Evolutionary conservation across 2,888 invertebrate species (phyloP), one percentile per base, ranked within the genome.

Genomic region (Orchesellides sinensis): DNA sequence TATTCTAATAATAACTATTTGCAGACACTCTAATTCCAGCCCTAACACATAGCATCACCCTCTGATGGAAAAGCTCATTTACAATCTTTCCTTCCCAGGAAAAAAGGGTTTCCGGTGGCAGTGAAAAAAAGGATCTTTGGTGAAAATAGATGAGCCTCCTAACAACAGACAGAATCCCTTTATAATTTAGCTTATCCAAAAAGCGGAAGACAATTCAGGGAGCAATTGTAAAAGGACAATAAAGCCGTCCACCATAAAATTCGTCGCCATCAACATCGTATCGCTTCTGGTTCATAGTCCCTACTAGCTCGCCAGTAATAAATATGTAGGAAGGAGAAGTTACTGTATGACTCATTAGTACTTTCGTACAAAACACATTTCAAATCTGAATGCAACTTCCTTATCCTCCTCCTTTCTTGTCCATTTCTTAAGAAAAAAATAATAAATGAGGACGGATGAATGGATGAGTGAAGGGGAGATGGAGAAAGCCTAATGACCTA

Each of bases 31-130:
- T 61, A 32, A n/a, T 19, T 19, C 8, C 21, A 25, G 25, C 66
- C 49, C 66, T n/a, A n/a, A n/a, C n/a, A n/a, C n/a, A n/a, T n/a
- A n/a, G n/a, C n/a, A n/a, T 49, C 19, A 19, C 6, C 21, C 23
- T 12, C 8, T 17, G 5, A 40, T n/a, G n/a, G 70, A 23, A 35
- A 29, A 56, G 75, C 75, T 75, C 75, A 75, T 75, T 75, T 75
- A 66, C 75, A 65, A 65, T 25, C 23, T 29, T 66, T 75, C 75
- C 75, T 56, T 56, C 65, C 21, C 54, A 25, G 54, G 54, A 35
- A 69, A 54, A 69, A 69, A 69, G 59, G 56, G 77, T 68, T 78
- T 78, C 78, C 78, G 70, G 78, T 59, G 45, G 47, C 35, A 65
- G 17, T 21, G 49, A 17, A 23, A 19, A 40, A 40, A 65, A 75